Evolutionary conservation across 2,888 invertebrate species (phyloP).

Genomic region (Carabus problematicus): DNA sequence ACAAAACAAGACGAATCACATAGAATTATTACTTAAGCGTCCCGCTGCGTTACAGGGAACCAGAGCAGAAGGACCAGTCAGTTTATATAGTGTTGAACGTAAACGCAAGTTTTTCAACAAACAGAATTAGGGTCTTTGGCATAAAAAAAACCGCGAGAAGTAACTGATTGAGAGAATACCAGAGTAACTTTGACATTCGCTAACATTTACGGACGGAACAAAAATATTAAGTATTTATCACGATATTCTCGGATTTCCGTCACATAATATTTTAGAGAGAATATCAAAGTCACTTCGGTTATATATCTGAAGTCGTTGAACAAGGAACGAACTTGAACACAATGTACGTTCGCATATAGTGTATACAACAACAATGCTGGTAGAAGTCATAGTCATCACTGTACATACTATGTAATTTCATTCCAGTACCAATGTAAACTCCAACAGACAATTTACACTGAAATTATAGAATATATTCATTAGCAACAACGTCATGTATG

Average conservation of each 20-base stretch:
- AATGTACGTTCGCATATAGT: not conserved
- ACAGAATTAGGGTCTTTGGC: too few relatives aligned
- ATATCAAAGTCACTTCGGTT: not conserved
- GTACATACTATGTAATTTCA: not conserved
- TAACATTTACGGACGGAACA: too few relatives aligned
- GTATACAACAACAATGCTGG: too few relatives aligned
- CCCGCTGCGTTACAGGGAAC: not conserved
- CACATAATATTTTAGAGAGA: too few relatives aligned
- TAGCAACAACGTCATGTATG: conserved; percentile 5
- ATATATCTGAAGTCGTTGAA: not conserved
- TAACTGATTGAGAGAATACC: too few relatives aligned
- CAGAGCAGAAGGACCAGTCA: conserved; percentile 6
- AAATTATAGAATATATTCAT: not conserved
- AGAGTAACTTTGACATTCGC: too few relatives aligned
- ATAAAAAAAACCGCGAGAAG: too few relatives aligned
- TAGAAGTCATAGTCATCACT: not conserved
- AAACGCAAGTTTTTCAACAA: not conserved
- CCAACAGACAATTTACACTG: conserved; percentile 6
- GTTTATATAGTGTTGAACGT: not conserved
- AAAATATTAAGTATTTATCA: too few relatives aligned
- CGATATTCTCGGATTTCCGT: too few relatives aligned
- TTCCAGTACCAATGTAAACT: conserved; percentile 5
- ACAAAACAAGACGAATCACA: not conserved
- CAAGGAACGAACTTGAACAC: conserved; percentile 39
- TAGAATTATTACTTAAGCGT: not conserved